Conservation (phyloP, 2,888 invertebrate genomes). For the Monopis laevigella region DNA sequence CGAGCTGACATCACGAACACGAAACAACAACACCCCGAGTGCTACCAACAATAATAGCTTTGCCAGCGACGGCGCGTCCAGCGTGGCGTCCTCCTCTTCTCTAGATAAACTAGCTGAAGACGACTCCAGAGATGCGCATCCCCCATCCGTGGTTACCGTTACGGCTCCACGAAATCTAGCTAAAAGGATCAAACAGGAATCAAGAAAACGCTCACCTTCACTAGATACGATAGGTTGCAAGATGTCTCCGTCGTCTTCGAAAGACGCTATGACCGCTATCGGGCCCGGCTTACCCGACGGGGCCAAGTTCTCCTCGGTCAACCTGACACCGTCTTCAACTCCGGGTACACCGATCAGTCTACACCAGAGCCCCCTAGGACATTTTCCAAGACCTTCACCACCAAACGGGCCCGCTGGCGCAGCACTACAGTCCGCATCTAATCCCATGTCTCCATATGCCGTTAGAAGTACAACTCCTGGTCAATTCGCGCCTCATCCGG, state of each 20-base stretch:
- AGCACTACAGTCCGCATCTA: constrained; percentile 68
- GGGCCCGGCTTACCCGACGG: constrained; percentile 57
- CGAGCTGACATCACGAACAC: constrained; percentile 73
- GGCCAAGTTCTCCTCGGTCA: constrained; percentile 71
- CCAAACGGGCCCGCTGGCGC: constrained; percentile 72
- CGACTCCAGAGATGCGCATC: constrained; percentile 79
- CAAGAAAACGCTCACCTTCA: constrained; percentile 67
- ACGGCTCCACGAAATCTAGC: constrained; percentile 60
- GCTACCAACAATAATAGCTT: constrained; percentile 80
- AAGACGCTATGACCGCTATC: constrained; percentile 50
- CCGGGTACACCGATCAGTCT: constrained; percentile 71
- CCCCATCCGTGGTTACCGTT: constrained; percentile 66
- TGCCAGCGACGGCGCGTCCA: constrained; percentile 81
- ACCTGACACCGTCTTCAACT: constrained; percentile 70
- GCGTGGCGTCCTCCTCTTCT: constrained; percentile 71
- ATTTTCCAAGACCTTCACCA: constrained; percentile 76
- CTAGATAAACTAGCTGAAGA: constrained; percentile 81
- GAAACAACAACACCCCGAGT: constrained; percentile 84
- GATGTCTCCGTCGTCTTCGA: constrained; percentile 64
- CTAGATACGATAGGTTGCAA: constrained; percentile 52
- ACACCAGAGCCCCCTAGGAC: constrained; percentile 71
- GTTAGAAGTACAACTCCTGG: constrained; percentile 61
- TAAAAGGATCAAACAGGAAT: constrained; percentile 63
- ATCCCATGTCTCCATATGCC: constrained; percentile 67
- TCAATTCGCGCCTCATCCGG: constrained; percentile 59